Percentiles rank a stretch among this genome's conserved stretches.
phyloP scores from a whole-genome alignment of 2,113 vertebrate genomes.

The Peromyscus californicus region DNA sequence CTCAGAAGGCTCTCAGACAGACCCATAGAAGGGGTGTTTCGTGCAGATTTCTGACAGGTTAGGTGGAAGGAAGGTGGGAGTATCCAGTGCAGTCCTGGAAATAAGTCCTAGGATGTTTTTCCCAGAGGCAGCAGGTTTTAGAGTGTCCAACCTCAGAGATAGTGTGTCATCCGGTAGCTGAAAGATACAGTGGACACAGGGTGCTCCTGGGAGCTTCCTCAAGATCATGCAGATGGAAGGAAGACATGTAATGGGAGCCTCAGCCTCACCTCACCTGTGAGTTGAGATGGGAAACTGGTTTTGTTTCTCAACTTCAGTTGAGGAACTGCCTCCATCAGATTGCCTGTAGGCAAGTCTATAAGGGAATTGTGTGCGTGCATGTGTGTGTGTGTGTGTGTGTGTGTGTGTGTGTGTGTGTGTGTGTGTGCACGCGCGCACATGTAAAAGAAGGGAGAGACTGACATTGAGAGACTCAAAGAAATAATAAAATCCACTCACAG shows the following conservation, averaged over 20 bases:
- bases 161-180: fast-evolving
- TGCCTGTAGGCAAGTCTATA: too few species aligned
- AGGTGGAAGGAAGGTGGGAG: background rate
- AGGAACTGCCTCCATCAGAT: too few species aligned
- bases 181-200: background rate
- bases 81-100: background rate
- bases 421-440: background rate
- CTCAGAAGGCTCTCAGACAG: background rate
- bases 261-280: background rate
- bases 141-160: background rate
- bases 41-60: background rate
- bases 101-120: background rate
- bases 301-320: too few species aligned
- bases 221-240: background rate
- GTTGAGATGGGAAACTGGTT: fast-evolving
- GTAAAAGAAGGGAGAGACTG: background rate
- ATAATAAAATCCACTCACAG: background rate
- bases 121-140: background rate
- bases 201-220: background rate
- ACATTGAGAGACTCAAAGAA: background rate
- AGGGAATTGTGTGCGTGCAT: too few species aligned
- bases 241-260: background rate
- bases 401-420: background rate
- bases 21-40: background rate
- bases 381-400: background rate